Percentiles rank a stretch among this genome's conserved stretches.
Conservation (phyloP, 2,113 vertebrate genomes). For the Penelope pileata region DNA sequence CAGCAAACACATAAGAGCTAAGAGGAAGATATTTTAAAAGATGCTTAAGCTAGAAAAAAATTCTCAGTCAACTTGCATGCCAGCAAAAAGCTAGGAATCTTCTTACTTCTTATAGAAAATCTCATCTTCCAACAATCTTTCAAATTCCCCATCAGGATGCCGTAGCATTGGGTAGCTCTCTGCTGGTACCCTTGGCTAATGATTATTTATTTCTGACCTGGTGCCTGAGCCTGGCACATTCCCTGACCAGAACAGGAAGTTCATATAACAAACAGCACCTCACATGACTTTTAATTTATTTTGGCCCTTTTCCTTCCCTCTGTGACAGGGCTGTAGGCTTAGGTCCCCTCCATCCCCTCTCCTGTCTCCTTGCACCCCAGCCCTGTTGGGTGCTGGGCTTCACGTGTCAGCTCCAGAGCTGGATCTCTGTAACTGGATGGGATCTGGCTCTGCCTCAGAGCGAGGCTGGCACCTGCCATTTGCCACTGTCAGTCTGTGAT, state of each 20-base stretch:
- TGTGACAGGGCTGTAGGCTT: not conserved
- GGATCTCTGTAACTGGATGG: not conserved
- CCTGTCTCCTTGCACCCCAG: not conserved
- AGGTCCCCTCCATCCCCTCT: not conserved
- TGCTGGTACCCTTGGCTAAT: not conserved
- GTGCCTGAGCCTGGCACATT: not conserved
- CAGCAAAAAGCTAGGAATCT: not conserved
- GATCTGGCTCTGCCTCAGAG: accelerated
- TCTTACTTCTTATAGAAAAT: not conserved
- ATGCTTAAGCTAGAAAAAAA: not conserved
- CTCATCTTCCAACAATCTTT: not conserved
- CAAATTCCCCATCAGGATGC: not conserved
- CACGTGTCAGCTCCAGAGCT: accelerated
- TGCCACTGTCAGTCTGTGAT: not conserved
- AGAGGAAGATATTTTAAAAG: not conserved
- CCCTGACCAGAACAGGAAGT: not conserved
- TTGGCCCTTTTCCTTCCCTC: not conserved
- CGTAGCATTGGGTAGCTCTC: not conserved
- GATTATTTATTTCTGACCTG: not conserved
- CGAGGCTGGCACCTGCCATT: not conserved
- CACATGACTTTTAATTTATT: not conserved
- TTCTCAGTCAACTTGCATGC: not conserved
- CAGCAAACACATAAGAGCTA: not conserved
- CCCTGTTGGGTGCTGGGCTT: not conserved
- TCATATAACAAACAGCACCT: conserved; percentile 13